Percentiles rank a stretch among this genome's conserved stretches.
phyloP scores from a whole-genome alignment of 2,888 invertebrate species.

The Rotaria socialis region DNA sequence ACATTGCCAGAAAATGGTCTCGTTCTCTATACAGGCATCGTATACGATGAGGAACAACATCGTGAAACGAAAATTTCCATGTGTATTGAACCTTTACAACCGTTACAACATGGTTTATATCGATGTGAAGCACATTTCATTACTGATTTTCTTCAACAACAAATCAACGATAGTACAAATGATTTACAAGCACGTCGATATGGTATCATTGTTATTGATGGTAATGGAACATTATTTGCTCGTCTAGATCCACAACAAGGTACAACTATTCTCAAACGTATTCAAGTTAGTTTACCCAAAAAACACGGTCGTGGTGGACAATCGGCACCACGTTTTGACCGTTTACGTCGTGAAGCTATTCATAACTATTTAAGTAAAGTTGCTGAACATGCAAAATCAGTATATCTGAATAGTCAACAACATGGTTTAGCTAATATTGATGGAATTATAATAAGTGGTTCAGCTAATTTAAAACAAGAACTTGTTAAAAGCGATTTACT shows the following conservation, averaged over 20 bases:
- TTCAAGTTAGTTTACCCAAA: conserved; percentile 95
- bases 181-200: conserved; percentile 72
- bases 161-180: conserved; percentile 79
- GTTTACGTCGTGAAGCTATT: conserved; percentile 43
- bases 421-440: conserved; percentile 37
- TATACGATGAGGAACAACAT: conserved; percentile 91
- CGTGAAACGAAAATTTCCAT: conserved; percentile 99
- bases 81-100: conserved; percentile 98
- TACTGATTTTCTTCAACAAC: conserved; percentile 73
- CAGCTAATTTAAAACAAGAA: conserved; percentile 46
- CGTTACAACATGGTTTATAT: conserved; percentile 97
- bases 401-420: conserved; percentile 42
- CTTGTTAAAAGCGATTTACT: conserved; percentile 45
- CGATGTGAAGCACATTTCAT: conserved; percentile 92
- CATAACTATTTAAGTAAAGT: conserved; percentile 47
- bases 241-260: conserved; percentile 74
- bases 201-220: conserved; percentile 99
- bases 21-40: conserved; percentile 98
- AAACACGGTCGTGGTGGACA: conserved; percentile 73
- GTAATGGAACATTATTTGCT: conserved; percentile 97
- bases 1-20: conserved; percentile 99
- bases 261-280: conserved; percentile 85
- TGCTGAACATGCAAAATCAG: conserved; percentile 39
- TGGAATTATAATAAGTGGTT: conserved; percentile 47
- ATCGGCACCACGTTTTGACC: conserved; percentile 47